Conservation (phyloP, 2,888 invertebrate genomes). For the Glaucopsyche alexis region DNA sequence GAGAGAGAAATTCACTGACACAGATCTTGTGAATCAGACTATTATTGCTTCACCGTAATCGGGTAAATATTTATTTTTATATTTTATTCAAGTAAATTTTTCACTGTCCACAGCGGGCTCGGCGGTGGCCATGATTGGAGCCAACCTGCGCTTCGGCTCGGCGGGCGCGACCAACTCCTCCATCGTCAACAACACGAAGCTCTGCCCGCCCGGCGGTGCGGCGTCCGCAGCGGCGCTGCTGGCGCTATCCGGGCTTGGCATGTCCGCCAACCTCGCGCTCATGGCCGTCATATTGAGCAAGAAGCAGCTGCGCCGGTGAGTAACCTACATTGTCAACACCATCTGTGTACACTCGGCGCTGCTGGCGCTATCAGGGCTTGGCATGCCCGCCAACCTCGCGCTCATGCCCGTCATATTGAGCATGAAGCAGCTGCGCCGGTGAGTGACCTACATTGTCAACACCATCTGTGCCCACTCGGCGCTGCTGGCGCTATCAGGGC, state of each 20-base stretch:
- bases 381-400: conserved; percentile 89
- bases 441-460: conserved; percentile 81
- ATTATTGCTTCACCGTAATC: too few relatives aligned
- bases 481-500: conserved; percentile 86
- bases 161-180: conserved; percentile 83
- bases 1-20: too few relatives aligned
- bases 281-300: conserved; percentile 89
- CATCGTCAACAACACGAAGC: conserved; percentile 85
- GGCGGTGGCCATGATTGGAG: conserved; percentile 89
- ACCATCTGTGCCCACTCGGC: conserved; percentile 89
- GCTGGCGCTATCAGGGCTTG: conserved; percentile 87
- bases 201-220: conserved; percentile 89
- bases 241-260: conserved; percentile 87
- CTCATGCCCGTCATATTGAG: conserved; percentile 90
- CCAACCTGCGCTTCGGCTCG: conserved; percentile 86
- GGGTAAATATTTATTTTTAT: too few relatives aligned
- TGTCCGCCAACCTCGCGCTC: conserved; percentile 89
- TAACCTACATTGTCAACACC: conserved; percentile 82
- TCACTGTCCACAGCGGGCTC: conserved; percentile 73
- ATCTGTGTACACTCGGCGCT: conserved; percentile 90
- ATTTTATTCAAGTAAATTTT: too few relatives aligned
- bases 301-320: conserved; percentile 82
- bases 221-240: conserved; percentile 89
- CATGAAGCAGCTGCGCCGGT: conserved; percentile 90
- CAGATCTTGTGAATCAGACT: too few relatives aligned